phyloP scores from a whole-genome alignment of 2,797 vertebrate species.

The Gadopsis bispinosus region DNA sequence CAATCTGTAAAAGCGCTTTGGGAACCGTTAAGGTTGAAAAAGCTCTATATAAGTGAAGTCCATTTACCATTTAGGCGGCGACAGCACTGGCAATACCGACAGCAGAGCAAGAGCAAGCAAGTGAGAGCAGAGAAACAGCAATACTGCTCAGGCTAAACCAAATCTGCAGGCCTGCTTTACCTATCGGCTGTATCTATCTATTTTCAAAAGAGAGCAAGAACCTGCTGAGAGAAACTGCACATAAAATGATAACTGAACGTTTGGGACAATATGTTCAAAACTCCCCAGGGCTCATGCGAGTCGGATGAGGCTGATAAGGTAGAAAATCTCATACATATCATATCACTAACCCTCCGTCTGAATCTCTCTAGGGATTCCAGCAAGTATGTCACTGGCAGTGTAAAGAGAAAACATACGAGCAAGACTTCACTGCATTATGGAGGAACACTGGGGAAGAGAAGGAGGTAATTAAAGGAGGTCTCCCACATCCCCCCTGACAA shows the following conservation, averaged over 20 bases:
- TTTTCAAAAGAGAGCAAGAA: slow-evolving; percentile 31
- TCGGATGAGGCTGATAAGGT: slow-evolving; percentile 73
- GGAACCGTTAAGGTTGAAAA: no score
- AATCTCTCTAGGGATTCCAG: slow-evolving; percentile 64
- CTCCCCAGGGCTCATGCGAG: slow-evolving; percentile 62
- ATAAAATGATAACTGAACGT: slow-evolving; percentile 63
- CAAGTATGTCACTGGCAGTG: slow-evolving; percentile 55
- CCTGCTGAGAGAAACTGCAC: slow-evolving; percentile 50
- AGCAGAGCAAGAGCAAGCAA: slow-evolving; percentile 16
- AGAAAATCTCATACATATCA: slow-evolving; percentile 78
- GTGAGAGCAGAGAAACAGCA: slow-evolving; percentile 6
- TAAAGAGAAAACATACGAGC: slow-evolving; percentile 52
- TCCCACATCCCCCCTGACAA: slow-evolving; percentile 56
- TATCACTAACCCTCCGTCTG: slow-evolving; percentile 62
- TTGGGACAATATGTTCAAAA: slow-evolving; percentile 56
- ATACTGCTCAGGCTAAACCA: slow-evolving; percentile 32
- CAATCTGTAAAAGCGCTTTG: no score
- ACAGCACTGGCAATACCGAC: not conserved
- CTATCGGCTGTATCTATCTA: slow-evolving; percentile 11
- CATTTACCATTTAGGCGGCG: slow-evolving; percentile 4
- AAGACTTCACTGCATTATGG: slow-evolving; percentile 55
- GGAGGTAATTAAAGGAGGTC: slow-evolving; percentile 63
- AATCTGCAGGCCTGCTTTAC: slow-evolving; percentile 42
- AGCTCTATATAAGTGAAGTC: no score
- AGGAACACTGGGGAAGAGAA: slow-evolving; percentile 38